Percentiles rank a stretch among this genome's conserved stretches.
Evolutionary conservation across 2,888 invertebrate species (phyloP).

Genomic region (Timema podura): DNA sequence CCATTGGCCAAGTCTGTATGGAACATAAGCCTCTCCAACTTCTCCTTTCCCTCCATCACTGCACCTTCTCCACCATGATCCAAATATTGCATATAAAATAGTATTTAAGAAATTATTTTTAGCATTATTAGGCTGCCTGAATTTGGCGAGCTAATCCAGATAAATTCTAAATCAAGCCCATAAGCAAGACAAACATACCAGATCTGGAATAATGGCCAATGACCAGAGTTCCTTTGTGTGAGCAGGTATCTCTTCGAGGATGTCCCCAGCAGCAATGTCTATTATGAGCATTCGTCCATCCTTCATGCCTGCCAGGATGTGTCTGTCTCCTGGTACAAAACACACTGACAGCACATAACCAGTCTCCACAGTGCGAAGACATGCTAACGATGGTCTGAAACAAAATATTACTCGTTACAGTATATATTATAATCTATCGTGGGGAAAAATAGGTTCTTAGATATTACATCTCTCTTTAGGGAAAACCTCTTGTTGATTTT

Average conservation of each 20-base stretch:
- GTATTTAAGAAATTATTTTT: no score
- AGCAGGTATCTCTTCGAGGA: slow-evolving; percentile 70
- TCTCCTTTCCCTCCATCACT: no score
- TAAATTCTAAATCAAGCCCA: no score
- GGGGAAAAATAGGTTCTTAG: no score
- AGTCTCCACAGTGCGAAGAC: slow-evolving; percentile 63
- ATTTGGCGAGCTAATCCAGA: no score
- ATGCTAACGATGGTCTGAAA: slow-evolving; percentile 57
- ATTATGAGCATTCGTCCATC: slow-evolving; percentile 77
- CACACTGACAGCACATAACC: slow-evolving; percentile 66
- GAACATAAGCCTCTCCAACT: no score
- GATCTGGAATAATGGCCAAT: slow-evolving; percentile 71
- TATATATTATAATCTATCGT: slow-evolving; percentile 17
- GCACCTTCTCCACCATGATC: no score
- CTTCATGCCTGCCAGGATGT: slow-evolving; percentile 82
- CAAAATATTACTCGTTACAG: slow-evolving; percentile 24
- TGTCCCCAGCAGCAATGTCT: slow-evolving; percentile 75
- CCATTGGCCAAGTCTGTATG: no score
- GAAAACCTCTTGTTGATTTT: no score
- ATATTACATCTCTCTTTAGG: no score
- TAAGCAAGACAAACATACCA: slow-evolving; percentile 14
- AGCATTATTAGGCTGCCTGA: no score
- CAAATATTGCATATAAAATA: no score
- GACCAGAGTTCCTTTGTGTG: slow-evolving; percentile 77
- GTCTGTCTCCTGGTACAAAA: slow-evolving; percentile 88